Evolutionary conservation across 2,888 invertebrate genomes (phyloP), one percentile per base, ranked within the genome.

Genomic region (Chalcosyrphus nemorum): DNA sequence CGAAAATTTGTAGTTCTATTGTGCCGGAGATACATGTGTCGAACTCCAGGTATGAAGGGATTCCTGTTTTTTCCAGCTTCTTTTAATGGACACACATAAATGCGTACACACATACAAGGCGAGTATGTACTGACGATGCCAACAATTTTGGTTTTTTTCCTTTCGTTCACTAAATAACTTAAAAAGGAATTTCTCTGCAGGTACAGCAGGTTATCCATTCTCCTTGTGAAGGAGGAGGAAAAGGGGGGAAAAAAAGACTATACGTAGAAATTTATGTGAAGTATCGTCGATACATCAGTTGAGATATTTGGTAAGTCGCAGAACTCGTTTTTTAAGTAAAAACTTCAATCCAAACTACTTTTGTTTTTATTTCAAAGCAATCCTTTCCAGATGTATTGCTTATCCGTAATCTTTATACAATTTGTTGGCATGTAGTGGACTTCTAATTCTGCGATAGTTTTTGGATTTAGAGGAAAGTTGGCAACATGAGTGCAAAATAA

Each of bases 181-280:
- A 19, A 19, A 19, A 45, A 45, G 17, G 45, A 45, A 50, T 24
- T 24, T 2, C 13, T 50, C 24, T 50, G 13, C 24, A 24, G 50
- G 24, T 50, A 50, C 50, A 50, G 21, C 50, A 50, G 50, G 50
- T 50, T 50, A 45, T 50, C 13, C 24, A 50, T n/a, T 50, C 50
- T 50, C 24, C 50, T 24, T 50, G 50, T 4, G 24, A 50, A 50
- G 24, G 13, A 50, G 24, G 5, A 50, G 24, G n/a, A 50, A 50
- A 24, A 13, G 13, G 24, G 13, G 6, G 13, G 1, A 6, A 24
- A 24, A 2, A 50, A 47, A n/a, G 5, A 24, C 17, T 15, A n/a
- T n/a, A 45, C 45, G 45, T 19, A 45, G 17, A 17, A 45, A 19
- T 19, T 45, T 15, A 45, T 45, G 19, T 24, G 13, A 50, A 24